A percentile compares a stretch with the other conserved stretches of the same genome.
These are phyloP conservation scores for Misgurnus mizolepis DNA, from an alignment of 2,113 vertebrate species.

Conservation along the genomic window DNA sequence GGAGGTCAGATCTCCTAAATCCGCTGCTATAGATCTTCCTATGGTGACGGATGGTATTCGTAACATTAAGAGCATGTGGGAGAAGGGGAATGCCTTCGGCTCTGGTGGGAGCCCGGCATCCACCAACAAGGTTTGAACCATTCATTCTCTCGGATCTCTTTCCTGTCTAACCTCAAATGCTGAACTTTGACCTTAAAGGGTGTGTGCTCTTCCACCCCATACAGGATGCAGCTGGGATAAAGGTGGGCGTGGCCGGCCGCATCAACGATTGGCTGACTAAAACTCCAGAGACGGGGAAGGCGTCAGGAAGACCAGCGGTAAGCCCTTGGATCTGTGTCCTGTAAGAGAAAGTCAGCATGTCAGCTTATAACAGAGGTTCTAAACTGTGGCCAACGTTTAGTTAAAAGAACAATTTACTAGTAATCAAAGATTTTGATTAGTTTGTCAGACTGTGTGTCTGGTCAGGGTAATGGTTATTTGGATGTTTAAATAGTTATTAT, in stretches of 20 bases:
- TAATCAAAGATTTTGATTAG: too few relatives aligned
- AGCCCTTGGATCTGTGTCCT: constrained; percentile 61
- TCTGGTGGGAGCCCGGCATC: constrained; percentile 77
- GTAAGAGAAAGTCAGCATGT: not conserved
- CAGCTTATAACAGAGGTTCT: too few relatives aligned
- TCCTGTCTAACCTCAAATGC: constrained; percentile 54
- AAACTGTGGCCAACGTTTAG: too few relatives aligned
- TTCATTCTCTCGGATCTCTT: constrained; percentile 25
- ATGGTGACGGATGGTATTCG: constrained; percentile 88
- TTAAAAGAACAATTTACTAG: too few relatives aligned
- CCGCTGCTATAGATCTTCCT: constrained; percentile 84
- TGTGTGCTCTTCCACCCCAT: constrained; percentile 51
- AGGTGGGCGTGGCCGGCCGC: constrained; percentile 95
- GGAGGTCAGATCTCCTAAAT: constrained; percentile 77
- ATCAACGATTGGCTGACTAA: constrained; percentile 98
- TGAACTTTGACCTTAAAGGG: constrained; percentile 61
- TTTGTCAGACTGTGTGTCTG: not conserved
- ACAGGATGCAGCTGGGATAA: constrained; percentile 95
- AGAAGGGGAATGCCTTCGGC: constrained; percentile 89
- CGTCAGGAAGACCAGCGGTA: constrained; percentile 86
- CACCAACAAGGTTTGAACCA: constrained; percentile 83
- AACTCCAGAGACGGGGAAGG: constrained; percentile 90
- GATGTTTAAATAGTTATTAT: too few relatives aligned
- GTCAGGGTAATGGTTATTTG: not conserved
- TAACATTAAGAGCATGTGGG: constrained; percentile 98